phyloP scores from a whole-genome alignment of 2,113 vertebrate genomes.

The Uria lomvia region DNA sequence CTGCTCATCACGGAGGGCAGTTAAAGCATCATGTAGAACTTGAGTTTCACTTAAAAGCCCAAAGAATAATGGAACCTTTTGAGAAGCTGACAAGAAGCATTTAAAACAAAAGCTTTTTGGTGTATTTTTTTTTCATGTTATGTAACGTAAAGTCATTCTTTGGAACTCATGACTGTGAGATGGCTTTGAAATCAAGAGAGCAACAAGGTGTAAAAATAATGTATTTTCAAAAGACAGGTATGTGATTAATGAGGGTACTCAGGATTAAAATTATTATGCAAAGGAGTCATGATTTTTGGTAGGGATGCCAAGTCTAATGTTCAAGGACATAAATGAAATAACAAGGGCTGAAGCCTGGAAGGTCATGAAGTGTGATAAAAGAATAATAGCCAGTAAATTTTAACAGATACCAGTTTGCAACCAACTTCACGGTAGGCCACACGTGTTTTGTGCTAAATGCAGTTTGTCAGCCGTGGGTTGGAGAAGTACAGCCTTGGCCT shows the following conservation, averaged over 20 bases:
- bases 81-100: not conserved
- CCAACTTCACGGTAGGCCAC: accelerated
- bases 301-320: not conserved
- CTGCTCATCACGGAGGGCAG: not conserved
- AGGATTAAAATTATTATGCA: not conserved
- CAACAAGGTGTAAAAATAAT: not conserved
- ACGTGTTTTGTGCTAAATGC: not conserved
- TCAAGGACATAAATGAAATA: not conserved
- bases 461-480: not conserved
- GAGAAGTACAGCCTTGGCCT: not conserved
- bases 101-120: constrained; percentile 38
- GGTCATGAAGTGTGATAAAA: not conserved
- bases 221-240: not conserved
- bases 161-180: not conserved
- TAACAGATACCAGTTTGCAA: accelerated
- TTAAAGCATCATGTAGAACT: not conserved
- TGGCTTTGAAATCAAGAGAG: not conserved
- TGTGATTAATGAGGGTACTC: not conserved
- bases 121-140: not conserved
- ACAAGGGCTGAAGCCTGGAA: not conserved
- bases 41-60: not conserved
- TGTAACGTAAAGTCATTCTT: not conserved
- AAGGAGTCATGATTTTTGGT: not conserved
- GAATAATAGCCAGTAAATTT: not conserved
- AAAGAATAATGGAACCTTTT: not conserved